Percentiles rank a stretch among this genome's conserved stretches.
These are phyloP conservation scores for Coregonus ussuriensis DNA, from an alignment of 2,797 vertebrate genomes.

Conservation along the genomic window DNA sequence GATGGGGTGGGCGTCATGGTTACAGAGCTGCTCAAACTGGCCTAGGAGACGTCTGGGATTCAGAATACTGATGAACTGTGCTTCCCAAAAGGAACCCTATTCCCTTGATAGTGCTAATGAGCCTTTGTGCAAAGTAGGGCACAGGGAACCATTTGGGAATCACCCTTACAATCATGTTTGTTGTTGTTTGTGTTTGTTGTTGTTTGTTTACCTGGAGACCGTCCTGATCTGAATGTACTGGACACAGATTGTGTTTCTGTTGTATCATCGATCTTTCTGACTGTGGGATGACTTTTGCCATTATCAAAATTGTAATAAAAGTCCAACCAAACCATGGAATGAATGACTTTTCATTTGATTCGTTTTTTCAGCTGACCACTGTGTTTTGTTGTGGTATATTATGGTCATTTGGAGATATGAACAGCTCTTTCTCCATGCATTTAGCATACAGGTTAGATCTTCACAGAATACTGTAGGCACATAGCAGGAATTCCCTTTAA, in stretches of 20 bases:
- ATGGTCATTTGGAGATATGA: too few relatives aligned
- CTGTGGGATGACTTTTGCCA: background rate
- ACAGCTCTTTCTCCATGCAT: too few relatives aligned
- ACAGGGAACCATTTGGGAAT: background rate
- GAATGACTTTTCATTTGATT: background rate
- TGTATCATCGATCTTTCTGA: background rate
- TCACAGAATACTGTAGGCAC: too few relatives aligned
- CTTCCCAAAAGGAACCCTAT: background rate
- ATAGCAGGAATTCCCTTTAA: too few relatives aligned
- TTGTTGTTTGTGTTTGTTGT: background rate
- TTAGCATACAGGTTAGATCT: too few relatives aligned
- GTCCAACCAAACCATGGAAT: background rate
- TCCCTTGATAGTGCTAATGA: background rate
- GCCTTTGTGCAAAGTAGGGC: background rate
- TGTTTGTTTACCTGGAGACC: background rate
- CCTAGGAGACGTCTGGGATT: conserved; percentile 53
- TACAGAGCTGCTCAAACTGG: conserved; percentile 77
- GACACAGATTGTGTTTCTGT: background rate
- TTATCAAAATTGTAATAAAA: background rate
- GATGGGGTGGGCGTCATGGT: conserved; percentile 84
- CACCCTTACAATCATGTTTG: background rate
- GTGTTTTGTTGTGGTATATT: too few relatives aligned
- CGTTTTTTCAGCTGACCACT: background rate
- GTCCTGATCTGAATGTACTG: background rate
- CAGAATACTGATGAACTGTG: background rate